phyloP scores from a whole-genome alignment of 2,797 vertebrate species.

The Danio jaintianensis region DNA sequence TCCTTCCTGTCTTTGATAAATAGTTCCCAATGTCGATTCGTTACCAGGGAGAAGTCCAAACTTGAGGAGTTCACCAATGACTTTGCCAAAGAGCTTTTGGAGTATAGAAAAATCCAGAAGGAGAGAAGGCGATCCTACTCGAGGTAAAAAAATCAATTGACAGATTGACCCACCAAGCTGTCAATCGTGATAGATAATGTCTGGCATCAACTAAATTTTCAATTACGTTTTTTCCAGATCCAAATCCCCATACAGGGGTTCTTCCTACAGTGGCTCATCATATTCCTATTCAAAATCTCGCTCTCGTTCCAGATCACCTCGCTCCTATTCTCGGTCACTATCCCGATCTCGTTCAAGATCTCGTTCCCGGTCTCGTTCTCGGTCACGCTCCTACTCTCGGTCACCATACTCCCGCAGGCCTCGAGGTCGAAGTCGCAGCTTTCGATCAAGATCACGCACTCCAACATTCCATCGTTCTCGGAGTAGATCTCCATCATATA shows the following conservation, averaged over 20 bases:
- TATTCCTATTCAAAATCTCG: constrained; percentile 92
- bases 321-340: constrained; percentile 86
- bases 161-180: background rate
- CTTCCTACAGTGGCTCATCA: constrained; percentile 86
- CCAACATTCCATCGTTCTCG: constrained; percentile 90
- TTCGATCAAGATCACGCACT: constrained; percentile 85
- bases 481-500: constrained; percentile 84
- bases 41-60: constrained; percentile 93
- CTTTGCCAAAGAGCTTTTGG: constrained; percentile 99
- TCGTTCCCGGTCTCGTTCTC: constrained; percentile 89
- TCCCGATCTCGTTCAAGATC: constrained; percentile 90
- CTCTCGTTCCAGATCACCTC: constrained; percentile 86
- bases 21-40: constrained; percentile 60
- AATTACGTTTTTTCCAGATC: constrained; percentile 79
- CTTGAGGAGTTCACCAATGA: constrained; percentile 99
- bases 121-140: constrained; percentile 94
- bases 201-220: background rate
- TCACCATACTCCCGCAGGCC: constrained; percentile 86
- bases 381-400: constrained; percentile 86
- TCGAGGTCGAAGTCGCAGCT: constrained; percentile 80
- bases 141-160: constrained; percentile 81
- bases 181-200: background rate
- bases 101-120: constrained; percentile 98
- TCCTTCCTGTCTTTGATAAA: constrained; percentile 54
- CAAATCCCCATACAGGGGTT: constrained; percentile 90